Percentiles rank a stretch among this genome's conserved stretches.
Conservation (phyloP, 2,888 invertebrate genomes). For the Pimpla rufipes region DNA sequence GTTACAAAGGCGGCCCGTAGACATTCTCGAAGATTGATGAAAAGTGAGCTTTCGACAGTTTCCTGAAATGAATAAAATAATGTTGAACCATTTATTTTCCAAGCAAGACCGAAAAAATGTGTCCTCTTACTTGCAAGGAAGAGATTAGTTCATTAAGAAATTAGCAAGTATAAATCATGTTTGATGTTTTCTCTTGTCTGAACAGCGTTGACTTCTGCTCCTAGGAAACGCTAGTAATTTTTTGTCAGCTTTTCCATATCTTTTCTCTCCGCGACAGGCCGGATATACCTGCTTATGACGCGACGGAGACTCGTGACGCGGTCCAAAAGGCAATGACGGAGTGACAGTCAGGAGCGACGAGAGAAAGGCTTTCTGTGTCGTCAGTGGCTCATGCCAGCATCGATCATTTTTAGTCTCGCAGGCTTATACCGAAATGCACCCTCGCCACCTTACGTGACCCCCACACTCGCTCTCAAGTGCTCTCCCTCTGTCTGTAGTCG, state of each 20-base stretch:
- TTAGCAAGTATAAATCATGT: too few species aligned
- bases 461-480: background rate
- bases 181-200: background rate
- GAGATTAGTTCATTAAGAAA: too few species aligned
- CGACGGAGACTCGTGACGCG: conserved; percentile 6
- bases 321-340: conserved; percentile 7
- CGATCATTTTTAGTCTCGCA: conserved; percentile 73
- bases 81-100: too few species aligned
- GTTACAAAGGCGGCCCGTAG: too few species aligned
- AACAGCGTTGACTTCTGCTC: background rate
- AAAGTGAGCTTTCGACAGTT: too few species aligned
- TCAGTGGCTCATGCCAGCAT: conserved; percentile 77
- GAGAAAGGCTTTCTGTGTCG: conserved; percentile 82
- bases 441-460: conserved; percentile 55
- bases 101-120: too few species aligned
- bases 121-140: too few species aligned
- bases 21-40: too few species aligned
- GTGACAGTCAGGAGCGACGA: conserved; percentile 53
- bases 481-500: background rate
- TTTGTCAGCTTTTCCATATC: background rate
- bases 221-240: conserved; percentile 1
- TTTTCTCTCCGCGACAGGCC: conserved; percentile 2
- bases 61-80: too few species aligned
- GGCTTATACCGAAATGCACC: conserved; percentile 59
- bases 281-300: conserved; percentile 16